Conservation (phyloP, 2,113 vertebrate species). For the Marmota flaviventris region DNA sequence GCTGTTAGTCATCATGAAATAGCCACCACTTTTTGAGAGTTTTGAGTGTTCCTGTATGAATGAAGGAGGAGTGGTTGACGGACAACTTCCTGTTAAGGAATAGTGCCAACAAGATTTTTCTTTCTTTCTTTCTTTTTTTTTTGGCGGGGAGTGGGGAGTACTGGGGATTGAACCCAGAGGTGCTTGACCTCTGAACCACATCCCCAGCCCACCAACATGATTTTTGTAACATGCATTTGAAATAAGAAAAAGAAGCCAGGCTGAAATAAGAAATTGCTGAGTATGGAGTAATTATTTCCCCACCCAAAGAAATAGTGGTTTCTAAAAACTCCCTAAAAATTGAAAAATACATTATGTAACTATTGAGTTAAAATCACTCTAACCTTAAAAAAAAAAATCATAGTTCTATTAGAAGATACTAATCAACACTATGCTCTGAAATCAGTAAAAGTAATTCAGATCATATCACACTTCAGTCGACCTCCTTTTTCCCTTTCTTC, state of each 20-base stretch:
- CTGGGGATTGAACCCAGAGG: too few species aligned
- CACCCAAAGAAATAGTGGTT: not conserved
- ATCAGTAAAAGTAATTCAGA: not conserved
- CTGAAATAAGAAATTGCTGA: not conserved
- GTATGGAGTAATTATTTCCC: constrained; percentile 2
- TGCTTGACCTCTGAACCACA: too few species aligned
- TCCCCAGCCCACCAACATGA: too few species aligned
- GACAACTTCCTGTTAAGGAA: not conserved
- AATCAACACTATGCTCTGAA: not conserved
- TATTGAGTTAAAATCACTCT: not conserved
- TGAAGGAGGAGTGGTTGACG: not conserved
- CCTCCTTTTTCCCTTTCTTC: not conserved
- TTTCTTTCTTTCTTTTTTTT: too few species aligned
- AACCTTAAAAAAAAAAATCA: not conserved
- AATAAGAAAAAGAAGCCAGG: constrained; percentile 39
- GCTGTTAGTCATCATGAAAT: not conserved
- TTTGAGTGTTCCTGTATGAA: not conserved
- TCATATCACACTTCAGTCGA: not conserved
- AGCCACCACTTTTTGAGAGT: not conserved
- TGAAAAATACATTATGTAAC: not conserved
- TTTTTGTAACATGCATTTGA: not conserved
- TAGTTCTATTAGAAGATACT: not conserved
- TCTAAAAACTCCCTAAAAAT: not conserved
- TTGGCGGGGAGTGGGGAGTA: too few species aligned
- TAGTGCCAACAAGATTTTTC: too few species aligned